Evolutionary conservation across 2,113 vertebrate genomes (phyloP), one percentile per base, ranked within the genome.

Genomic region (Halcyon senegalensis): DNA sequence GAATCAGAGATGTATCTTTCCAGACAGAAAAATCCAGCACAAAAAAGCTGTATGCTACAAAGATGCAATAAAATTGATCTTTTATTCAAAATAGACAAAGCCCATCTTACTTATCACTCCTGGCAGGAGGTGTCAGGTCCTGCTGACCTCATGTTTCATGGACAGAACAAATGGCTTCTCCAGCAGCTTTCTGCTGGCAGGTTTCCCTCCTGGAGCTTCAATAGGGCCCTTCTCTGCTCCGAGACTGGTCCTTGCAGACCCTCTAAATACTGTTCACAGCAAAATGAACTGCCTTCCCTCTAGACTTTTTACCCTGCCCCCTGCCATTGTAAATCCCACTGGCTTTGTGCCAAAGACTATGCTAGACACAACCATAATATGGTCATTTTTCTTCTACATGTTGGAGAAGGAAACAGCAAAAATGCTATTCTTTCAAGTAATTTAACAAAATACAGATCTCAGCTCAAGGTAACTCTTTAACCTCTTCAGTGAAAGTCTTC

Each of bases 371-470:
- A 95, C 93, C 94, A 94, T 95, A 96, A 95, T 96, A 96, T 96
- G 76, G 93, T 97, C 96, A 97, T 98, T 97, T 97, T 97, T 98
- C 96, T 97, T 96, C 87, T 75, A 88, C 86, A 78, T 37, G 91
- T 85, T 92, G 92, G 92, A 85, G 92, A 93, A 97, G 96, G 97
- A 98, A 98, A 97, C 96, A 97, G 95, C 95, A 93, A 95, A 97
- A 96, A 97, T 84, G 93, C 87, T 96, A 51, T 93, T 95, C 97
- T 97, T 97, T 97, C 97, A 97, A 97, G 97, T 95, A 91, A 88
- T 90, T 93, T 97, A 98, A 98, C 97, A 86, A 97, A 97, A 93
- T 96, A 85, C 97, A 97, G 97, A 97, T 87, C 96, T 85, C 95
- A 59, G 94, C 89, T 93, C 95, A 91, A 96, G 94, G 97, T 96